These are phyloP conservation scores for Rugalucina vietnamica DNA, from an alignment of 2,888 invertebrate genomes.

Conservation along the genomic window DNA sequence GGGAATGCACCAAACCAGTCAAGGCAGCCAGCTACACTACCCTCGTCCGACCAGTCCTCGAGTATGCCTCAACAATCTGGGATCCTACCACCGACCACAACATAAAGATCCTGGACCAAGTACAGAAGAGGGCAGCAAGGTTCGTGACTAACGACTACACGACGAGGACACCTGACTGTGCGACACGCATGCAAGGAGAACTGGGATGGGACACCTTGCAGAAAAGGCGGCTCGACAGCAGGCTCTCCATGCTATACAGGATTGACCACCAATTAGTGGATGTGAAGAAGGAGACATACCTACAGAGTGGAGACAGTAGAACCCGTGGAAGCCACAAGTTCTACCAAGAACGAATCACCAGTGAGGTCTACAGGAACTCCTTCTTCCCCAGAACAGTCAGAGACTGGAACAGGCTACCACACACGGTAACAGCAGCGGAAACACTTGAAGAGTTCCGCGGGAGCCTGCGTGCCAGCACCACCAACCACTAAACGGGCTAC, in stretches of 20 bases:
- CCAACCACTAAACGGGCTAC: background rate
- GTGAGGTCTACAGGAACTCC: background rate
- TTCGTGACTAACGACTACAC: background rate
- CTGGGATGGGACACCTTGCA: no score
- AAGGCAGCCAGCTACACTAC: conserved; percentile 12
- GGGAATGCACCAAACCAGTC: background rate
- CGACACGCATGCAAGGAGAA: background rate
- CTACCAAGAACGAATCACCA: no score
- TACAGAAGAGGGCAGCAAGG: background rate
- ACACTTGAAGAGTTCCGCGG: background rate
- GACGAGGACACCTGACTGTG: conserved; percentile 4
- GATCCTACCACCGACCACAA: background rate
- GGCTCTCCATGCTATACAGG: background rate
- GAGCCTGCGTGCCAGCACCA: background rate
- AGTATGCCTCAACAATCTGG: background rate
- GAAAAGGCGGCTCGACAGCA: background rate
- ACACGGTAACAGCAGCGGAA: background rate
- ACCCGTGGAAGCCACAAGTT: no score
- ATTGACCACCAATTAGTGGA: background rate
- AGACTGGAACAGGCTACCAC: background rate
- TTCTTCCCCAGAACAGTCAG: background rate
- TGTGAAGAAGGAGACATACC: background rate
- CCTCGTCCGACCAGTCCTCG: background rate
- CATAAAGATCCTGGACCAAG: background rate
- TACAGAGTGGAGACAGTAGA: background rate